A percentile compares a stretch with the other conserved stretches of the same genome.
Evolutionary conservation across 2,797 vertebrate genomes (phyloP).

Genomic region (Buphagus erythrorhynchus): DNA sequence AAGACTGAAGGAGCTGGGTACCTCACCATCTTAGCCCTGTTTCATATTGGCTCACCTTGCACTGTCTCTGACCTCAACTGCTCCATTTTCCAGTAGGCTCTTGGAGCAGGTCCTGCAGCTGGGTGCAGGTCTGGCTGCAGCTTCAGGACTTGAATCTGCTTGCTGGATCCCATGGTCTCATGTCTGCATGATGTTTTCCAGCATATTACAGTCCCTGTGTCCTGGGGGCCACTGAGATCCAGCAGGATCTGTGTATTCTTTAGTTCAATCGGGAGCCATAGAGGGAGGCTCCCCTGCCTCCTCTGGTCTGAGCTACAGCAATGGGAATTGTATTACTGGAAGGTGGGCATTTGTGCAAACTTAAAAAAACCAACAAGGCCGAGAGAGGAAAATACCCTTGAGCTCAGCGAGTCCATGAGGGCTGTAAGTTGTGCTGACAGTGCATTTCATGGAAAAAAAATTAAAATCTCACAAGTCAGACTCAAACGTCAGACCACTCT

Average conservation of each 20-base stretch:
- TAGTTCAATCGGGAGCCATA: fast-evolving
- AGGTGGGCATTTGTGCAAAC: not conserved
- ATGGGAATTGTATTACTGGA: not conserved
- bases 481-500: not conserved
- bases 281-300: not conserved
- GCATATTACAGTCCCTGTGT: fast-evolving
- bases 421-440: not conserved
- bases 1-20: not conserved
- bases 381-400: not conserved
- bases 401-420: not conserved
- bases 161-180: not conserved
- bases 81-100: not conserved
- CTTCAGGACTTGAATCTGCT: not conserved
- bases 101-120: not conserved
- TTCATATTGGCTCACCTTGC: fast-evolving
- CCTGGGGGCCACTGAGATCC: not conserved
- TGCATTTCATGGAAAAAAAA: not conserved
- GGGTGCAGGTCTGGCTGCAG: not conserved
- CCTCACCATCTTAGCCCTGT: fast-evolving
- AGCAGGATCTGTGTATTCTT: not conserved
- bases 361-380: not conserved
- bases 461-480: not conserved
- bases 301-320: not conserved
- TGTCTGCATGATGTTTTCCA: fast-evolving
- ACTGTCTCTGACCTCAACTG: not conserved